phyloP scores from a whole-genome alignment of 2,113 vertebrate species.

The Myxocyprinus asiaticus region DNA sequence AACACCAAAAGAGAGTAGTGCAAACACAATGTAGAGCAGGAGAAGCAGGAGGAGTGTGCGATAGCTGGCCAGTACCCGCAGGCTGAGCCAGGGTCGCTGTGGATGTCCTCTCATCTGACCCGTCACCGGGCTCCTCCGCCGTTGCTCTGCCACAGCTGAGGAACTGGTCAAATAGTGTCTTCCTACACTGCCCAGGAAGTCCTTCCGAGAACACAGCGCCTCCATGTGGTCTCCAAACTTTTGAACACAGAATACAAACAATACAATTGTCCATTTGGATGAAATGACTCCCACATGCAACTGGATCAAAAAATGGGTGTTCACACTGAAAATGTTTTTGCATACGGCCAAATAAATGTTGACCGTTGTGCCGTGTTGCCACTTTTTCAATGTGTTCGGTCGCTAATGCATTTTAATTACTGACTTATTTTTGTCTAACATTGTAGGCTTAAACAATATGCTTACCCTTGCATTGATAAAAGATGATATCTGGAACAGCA shows the following conservation, averaged over 20 bases:
- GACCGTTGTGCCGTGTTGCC: no score
- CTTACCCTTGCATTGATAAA: conserved; percentile 82
- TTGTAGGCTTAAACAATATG: background rate
- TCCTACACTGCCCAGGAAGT: conserved; percentile 84
- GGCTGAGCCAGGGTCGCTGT: conserved; percentile 77
- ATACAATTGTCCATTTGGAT: no score
- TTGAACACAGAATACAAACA: background rate
- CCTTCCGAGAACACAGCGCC: conserved; percentile 79
- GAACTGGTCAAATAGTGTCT: conserved; percentile 79
- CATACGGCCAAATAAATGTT: no score
- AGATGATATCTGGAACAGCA: conserved; percentile 79
- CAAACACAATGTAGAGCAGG: conserved; percentile 75
- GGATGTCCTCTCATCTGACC: conserved; percentile 25
- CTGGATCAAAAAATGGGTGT: no score
- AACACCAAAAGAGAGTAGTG: conserved; percentile 77
- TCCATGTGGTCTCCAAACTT: conserved; percentile 85
- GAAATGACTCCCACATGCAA: no score
- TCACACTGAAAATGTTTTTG: no score
- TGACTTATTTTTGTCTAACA: no score
- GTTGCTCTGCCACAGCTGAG: background rate
- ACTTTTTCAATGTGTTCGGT: no score
- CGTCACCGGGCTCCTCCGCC: conserved; percentile 67
- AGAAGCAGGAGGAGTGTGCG: conserved; percentile 77
- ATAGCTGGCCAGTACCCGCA: conserved; percentile 90
- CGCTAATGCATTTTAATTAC: no score